Evolutionary conservation across 2,797 vertebrate genomes (phyloP).

Genomic region (Mareca strepera): DNA sequence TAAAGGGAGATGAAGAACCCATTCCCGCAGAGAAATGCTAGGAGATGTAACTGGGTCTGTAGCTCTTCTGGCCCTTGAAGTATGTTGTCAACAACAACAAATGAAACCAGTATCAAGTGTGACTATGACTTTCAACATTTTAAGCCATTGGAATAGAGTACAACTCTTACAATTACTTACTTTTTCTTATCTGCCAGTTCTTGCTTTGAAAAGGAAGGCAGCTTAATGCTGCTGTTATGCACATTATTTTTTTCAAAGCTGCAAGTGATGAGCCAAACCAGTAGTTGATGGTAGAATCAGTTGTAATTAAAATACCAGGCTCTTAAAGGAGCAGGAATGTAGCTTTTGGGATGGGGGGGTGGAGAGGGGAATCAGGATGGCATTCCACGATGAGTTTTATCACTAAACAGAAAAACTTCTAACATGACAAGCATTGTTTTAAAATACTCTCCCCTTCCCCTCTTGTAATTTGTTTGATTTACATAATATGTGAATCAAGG

Average conservation of each 20-base stretch:
- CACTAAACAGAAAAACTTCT: not conserved
- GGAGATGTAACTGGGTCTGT: not conserved
- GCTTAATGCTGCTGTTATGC: conserved; percentile 40
- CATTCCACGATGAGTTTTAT: conserved; percentile 2
- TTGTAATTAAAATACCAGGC: conserved; percentile 31
- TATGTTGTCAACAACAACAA: conserved; percentile 50
- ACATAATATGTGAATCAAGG: not conserved
- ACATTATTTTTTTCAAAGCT: conserved; percentile 62
- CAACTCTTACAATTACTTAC: not conserved
- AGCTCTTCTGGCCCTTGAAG: conserved; percentile 35
- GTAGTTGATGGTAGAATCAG: conserved; percentile 34
- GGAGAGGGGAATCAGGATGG: not conserved
- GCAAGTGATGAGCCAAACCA: conserved; percentile 50
- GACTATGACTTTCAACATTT: conserved; percentile 39
- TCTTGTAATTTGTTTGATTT: conserved; percentile 25
- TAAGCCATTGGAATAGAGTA: conserved; percentile 35
- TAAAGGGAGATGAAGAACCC: conserved; percentile 57
- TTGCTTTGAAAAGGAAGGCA: conserved; percentile 45
- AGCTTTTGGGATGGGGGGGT: conserved; percentile 48
- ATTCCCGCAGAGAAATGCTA: conserved; percentile 13
- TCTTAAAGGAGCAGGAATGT: conserved; percentile 59
- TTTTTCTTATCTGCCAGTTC: conserved; percentile 25
- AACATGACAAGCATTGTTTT: not conserved
- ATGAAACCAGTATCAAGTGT: conserved; percentile 23
- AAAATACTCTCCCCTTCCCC: not conserved